Base-by-base conservation (phyloP, 2,888 invertebrate genomes). In the Venustoraphidia nigricollis region DNA sequence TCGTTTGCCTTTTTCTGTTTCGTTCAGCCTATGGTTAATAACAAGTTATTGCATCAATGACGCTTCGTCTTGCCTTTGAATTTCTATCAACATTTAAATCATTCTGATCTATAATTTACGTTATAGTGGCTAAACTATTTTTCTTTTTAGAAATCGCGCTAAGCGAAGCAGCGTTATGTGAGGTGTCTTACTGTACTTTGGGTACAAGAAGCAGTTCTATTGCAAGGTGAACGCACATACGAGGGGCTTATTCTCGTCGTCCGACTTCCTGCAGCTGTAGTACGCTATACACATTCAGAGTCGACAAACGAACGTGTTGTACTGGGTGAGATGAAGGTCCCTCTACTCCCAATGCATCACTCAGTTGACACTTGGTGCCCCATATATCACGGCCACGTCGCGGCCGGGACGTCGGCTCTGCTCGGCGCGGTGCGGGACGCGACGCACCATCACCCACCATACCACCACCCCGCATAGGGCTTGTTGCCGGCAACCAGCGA, bases 311-410 rank as follows among this genome's bases (percentile, higher is more conserved):
- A 27, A 27, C 27, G 27, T 27, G 27, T 27, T 27, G 27, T 27
- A 27, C 27, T 27, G 27, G 27, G 27, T 36, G 37, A 47, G 49
- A 17, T 43, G 46, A 46, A 44, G 52, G 51, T 52, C 52, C 52
- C 53, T 51, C 58, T 58, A 56, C 58, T 63, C 62, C 63, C 67
- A 65, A 68, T 68, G 66, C 67, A 67, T 68, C 68, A 68, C 67
- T 59, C 66, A 62, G 63, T 64, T 68, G 68, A 67, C 68, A 67
- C 66, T 66, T 63, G 66, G 65, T 66, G 67, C 64, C 66, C 67
- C 66, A 68, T 68, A 68, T 67, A 68, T 68, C 68, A 68, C 68
- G 60, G 59, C 40, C 46, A 55, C 59, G 60, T 57, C 60, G 54
- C 57, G 47, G 45, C 52, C 41, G 40, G 47, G 47, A 53, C 49